These are phyloP conservation scores for Triplophysa siluroides DNA, from an alignment of 2,113 vertebrate species.

Conservation along the genomic window DNA sequence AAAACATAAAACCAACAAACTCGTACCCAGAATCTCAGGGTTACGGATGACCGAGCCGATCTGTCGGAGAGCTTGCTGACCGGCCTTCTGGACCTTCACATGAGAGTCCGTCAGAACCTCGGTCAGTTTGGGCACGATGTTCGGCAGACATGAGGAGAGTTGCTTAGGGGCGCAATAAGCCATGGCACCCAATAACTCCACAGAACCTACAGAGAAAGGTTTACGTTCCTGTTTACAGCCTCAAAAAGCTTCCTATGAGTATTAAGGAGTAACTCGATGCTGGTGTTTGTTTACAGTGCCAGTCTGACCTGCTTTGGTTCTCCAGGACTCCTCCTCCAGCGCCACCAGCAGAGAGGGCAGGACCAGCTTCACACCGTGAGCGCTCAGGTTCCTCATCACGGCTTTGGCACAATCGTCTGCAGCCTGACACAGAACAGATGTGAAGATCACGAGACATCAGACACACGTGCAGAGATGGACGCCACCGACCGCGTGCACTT, in stretches of 20 bases:
- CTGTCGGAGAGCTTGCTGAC: slow-evolving; percentile 93
- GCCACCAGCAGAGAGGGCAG: slow-evolving; percentile 93
- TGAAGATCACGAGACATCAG: not conserved
- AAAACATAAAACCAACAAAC: not conserved
- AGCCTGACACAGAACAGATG: slow-evolving; percentile 72
- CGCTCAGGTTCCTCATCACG: slow-evolving; percentile 98
- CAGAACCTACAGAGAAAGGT: slow-evolving; percentile 79
- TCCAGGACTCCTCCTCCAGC: slow-evolving; percentile 97
- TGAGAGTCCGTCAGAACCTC: slow-evolving; percentile 98
- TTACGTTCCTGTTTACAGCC: too few species aligned
- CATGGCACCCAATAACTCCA: slow-evolving; percentile 97
- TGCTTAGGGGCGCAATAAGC: slow-evolving; percentile 97
- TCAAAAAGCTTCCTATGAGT: not conserved
- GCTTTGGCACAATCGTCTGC: slow-evolving; percentile 99
- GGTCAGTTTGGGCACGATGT: slow-evolving; percentile 95
- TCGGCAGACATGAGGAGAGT: slow-evolving; percentile 94
- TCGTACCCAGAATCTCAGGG: slow-evolving; percentile 93
- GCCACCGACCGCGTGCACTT: not conserved
- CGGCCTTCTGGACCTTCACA: slow-evolving; percentile 97
- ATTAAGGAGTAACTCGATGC: too few species aligned
- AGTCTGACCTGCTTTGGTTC: slow-evolving; percentile 92
- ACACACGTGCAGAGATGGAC: not conserved
- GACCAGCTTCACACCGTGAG: slow-evolving; percentile 96
- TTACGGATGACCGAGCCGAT: slow-evolving; percentile 98
- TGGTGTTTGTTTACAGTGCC: not conserved